Base-by-base conservation (phyloP, 2,797 vertebrate species). In the Parambassis ranga region DNA sequence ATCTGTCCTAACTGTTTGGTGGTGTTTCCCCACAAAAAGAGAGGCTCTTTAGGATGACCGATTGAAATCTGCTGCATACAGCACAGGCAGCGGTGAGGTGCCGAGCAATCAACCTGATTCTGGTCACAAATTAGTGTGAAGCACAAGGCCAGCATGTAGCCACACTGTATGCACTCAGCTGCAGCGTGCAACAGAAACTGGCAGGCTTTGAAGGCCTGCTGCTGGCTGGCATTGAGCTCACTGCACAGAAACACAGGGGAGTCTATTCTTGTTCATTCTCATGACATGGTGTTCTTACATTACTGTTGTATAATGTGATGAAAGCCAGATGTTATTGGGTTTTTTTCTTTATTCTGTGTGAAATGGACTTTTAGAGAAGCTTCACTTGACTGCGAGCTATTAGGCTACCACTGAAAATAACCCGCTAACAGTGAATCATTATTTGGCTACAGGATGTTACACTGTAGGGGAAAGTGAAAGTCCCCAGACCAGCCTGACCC, bases 91-190 rank as follows among this genome's bases (percentile, higher is more conserved):
- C 8, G 13, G 11, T 38, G 30, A 51, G 31, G 26, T 42, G 10
- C 22, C 59, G 41, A 31, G 35, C 33, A 47, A 30, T 11, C 38
- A 23, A 39, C 32, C 24, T 9, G 48, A 39, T 31, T 33, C 39
- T 27, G 23, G 39, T 35, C 38, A 27, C 42, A 60, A 36, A 60
- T 49, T 2, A 38, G 48, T 22, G 19, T 37, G 24, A 52, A 36
- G 35, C 35, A 8, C 22, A 22, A n/a, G 18, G 39, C 39, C 59
- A 41, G 42, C 53, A 26, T 55, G 55, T 10, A 31, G 11, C 15
- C 49, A n/a, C n/a, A n/a, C n/a, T n/a, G n/a, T n/a, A n/a, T n/a
- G n/a, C 48, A 44, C 18, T 43, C 15, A 60, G 49, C 50, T 28
- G 37, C 42, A 26, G 43, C 26, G 22, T 23, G 28, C 22, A 28